Conservation (phyloP, 1,140 invertebrate genomes). For the Achroia grisella region DNA sequence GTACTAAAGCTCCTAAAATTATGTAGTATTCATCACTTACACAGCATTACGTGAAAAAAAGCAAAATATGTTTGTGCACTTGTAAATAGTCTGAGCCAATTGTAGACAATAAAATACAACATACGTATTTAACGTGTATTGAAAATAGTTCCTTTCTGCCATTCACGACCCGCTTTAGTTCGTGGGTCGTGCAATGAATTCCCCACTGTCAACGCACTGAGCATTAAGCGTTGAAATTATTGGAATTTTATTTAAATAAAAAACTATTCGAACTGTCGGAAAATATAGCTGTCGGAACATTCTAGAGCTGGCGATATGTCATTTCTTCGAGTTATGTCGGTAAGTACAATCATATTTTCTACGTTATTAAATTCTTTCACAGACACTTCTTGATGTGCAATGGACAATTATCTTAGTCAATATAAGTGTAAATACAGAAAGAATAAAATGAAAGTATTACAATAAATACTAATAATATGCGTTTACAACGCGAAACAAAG, state of each 20-base stretch:
- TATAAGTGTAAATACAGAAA: no score
- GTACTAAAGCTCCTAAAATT: no score
- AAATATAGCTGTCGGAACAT: conserved; percentile 12
- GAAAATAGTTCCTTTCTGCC: conserved; percentile 11
- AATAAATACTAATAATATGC: no score
- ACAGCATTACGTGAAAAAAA: no score
- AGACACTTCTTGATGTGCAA: conserved; percentile 32
- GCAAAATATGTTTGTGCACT: no score
- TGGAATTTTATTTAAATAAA: conserved; percentile 44
- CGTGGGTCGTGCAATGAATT: conserved; percentile 18
- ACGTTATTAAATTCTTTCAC: conserved; percentile 60
- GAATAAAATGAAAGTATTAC: no score
- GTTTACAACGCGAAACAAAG: no score
- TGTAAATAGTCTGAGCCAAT: conserved; percentile 10
- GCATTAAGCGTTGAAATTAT: conserved; percentile 30
- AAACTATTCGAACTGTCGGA: conserved; percentile 7
- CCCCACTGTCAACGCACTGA: conserved; percentile 18
- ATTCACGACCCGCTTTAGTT: conserved; percentile 6
- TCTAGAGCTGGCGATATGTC: not conserved
- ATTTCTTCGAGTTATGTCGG: conserved; percentile 10
- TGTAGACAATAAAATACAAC: conserved; percentile 25
- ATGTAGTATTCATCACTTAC: no score
- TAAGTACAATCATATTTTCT: conserved; percentile 21
- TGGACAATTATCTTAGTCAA: conserved; percentile 54
- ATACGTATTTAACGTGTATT: conserved; percentile 10